Base-by-base conservation (phyloP, 2,888 invertebrate genomes). In the Leucophenga montana region DNA sequence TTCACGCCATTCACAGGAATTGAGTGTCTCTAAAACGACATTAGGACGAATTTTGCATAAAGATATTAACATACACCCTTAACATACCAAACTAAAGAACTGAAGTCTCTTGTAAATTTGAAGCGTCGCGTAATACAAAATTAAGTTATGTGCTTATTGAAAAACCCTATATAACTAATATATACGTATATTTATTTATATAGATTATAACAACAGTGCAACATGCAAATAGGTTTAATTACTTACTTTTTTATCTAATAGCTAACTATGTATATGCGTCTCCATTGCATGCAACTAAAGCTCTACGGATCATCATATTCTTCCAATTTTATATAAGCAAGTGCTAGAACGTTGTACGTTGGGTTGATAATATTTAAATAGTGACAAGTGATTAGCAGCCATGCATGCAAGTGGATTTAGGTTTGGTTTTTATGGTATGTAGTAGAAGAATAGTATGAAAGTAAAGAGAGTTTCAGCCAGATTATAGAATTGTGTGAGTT, bases 241-340 rank as follows among this genome's bases (percentile, higher is more conserved):
- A 50, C 50, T 50, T 50, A 50, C 50, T 16, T 50, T 50, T 18
- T 8, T 11, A 4, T 4, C 13, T 46, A 16, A 18, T 50, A 50
- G n/a, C 18, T 50, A 13, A 50, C n/a, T 50, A 48, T 8, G 1
- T 18, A 50, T 14, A 46, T n/a, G n/a, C 18, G 50, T n/a, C 16
- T 27, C 44, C n/a, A 50, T 57, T 46, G 48, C 27, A 27, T 27
- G 27, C 27, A 27, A 27, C 27, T 27, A 27, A 31, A 27, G 48
- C 48, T 57, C 76, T 81, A 85, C 68, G 82, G 84, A 78, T 85
- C 85, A 77, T 83, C 87, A 71, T 86, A 84, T 76, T 87, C 86
- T 72, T 87, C 86, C 86, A 87, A 84, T 87, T 86, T 87, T 76
- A 86, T 86, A 80, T 86, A 86, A 86, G 87, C 84, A 78, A 86